These are phyloP conservation scores for Ianthella basta DNA, from an alignment of 37 sponge, comb jelly and placozoan genomes.

Conservation along the genomic window DNA sequence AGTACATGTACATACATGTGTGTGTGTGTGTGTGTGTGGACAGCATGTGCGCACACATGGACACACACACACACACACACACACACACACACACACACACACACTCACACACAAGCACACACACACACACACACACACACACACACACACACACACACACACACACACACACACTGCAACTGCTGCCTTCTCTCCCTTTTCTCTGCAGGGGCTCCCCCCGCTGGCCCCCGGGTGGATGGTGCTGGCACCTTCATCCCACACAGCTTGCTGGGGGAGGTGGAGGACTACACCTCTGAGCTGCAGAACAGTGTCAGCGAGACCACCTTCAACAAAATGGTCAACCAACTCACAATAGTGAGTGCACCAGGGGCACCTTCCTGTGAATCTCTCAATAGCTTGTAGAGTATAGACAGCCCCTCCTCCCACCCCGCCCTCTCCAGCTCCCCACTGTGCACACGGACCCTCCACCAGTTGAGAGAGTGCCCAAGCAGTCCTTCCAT, in stretches of 20 bases:
- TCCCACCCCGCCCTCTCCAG: neutral
- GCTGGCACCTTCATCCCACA: constrained; percentile 65
- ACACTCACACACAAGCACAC: constrained; percentile 49
- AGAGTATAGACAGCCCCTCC: too few relatives aligned
- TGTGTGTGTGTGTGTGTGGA: too few relatives aligned
- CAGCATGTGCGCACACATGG: constrained; percentile 38
- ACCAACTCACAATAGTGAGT: constrained; percentile 7
- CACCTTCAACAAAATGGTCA: constrained; percentile 1
- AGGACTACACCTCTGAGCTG: constrained; percentile 53
- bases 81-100: constrained; percentile 51
- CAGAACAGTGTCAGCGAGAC: constrained; percentile 31
- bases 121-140: constrained; percentile 54
- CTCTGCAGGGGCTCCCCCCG: constrained; percentile 35
- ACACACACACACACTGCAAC: constrained; percentile 30
- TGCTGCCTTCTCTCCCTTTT: neutral
- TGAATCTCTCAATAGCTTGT: too few relatives aligned
- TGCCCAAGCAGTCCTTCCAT: neutral
- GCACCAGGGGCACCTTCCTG: too few relatives aligned
- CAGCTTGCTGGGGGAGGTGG: constrained; percentile 67
- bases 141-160: constrained; percentile 36
- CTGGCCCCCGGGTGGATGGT: constrained; percentile 62
- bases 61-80: constrained; percentile 55
- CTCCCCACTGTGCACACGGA: neutral
- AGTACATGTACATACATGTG: too few relatives aligned
- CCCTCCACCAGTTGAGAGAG: constrained; percentile 2